Conservation (phyloP, 92 coral and sea anemone genomes). For the Desmophyllum pertusum region DNA sequence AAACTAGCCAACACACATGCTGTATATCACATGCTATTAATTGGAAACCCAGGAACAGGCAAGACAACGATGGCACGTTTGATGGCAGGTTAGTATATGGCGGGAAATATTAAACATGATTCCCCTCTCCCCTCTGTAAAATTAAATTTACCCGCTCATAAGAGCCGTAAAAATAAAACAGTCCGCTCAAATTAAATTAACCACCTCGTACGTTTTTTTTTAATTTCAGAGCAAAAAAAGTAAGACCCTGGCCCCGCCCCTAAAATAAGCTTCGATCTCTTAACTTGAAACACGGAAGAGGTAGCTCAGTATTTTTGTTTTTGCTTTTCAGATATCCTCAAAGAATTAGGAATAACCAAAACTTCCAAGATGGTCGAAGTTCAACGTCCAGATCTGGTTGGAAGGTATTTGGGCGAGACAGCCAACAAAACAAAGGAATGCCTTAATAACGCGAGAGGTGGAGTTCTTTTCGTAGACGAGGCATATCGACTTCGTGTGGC, state of each 20-base stretch:
- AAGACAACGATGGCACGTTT: slow-evolving; percentile 46
- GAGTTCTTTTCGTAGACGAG: neutral
- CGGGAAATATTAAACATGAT: too few species aligned
- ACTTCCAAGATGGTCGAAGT: neutral
- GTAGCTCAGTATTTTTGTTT: too few species aligned
- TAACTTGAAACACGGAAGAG: too few species aligned
- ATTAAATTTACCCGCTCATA: too few species aligned
- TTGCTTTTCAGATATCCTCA: neutral
- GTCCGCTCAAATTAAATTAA: too few species aligned
- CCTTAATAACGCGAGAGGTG: neutral
- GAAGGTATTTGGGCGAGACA: neutral
- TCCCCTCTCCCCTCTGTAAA: too few species aligned
- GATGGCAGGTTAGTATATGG: slow-evolving; percentile 49
- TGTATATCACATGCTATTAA: slow-evolving; percentile 35
- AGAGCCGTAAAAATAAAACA: too few species aligned
- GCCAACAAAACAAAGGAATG: neutral
- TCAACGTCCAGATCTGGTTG: neutral
- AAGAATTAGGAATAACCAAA: neutral
- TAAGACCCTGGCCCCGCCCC: too few species aligned
- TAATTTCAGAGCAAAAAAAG: too few species aligned
- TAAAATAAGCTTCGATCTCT: too few species aligned
- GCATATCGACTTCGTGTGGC: neutral
- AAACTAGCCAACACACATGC: neutral
- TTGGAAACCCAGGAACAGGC: slow-evolving; percentile 57
- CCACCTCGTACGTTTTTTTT: too few species aligned